These are phyloP conservation scores for Aspidiotus rigidus DNA, from an alignment of 2,888 invertebrate genomes.

Conservation along the genomic window DNA sequence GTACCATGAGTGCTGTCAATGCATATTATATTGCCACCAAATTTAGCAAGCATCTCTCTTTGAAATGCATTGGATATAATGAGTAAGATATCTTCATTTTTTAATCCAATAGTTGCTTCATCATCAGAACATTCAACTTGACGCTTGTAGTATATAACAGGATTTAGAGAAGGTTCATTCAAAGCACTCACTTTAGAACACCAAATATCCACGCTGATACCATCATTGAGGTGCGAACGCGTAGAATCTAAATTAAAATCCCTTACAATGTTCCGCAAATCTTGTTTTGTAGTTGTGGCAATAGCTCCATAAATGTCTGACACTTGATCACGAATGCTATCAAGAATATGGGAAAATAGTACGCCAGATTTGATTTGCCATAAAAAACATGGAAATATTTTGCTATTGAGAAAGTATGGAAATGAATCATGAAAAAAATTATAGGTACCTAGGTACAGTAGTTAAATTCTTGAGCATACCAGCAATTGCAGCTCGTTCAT, in stretches of 20 bases:
- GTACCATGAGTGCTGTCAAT: background rate
- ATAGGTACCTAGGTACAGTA: too few relatives aligned
- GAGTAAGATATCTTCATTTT: constrained; percentile 10
- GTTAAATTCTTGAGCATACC: too few relatives aligned
- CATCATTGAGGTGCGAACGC: background rate
- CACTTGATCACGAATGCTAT: background rate
- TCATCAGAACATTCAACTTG: background rate
- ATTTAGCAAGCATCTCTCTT: background rate
- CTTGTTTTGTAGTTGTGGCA: background rate
- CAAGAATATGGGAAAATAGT: background rate
- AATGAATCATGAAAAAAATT: too few relatives aligned
- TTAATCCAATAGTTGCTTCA: background rate
- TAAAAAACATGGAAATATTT: too few relatives aligned
- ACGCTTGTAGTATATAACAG: constrained; percentile 6
- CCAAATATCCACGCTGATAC: constrained; percentile 7
- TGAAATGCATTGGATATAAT: constrained; percentile 7
- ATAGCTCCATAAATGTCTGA: too few relatives aligned
- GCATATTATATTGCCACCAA: background rate
- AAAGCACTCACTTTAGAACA: background rate
- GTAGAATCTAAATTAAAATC: constrained; percentile 11
- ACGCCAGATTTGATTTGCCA: background rate
- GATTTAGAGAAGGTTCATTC: background rate
- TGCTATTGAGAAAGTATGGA: too few relatives aligned
- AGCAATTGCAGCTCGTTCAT: too few relatives aligned
- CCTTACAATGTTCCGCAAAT: background rate